These are phyloP conservation scores for Hyperopisus bebe DNA, from an alignment of 2,113 vertebrate genomes.

Conservation along the genomic window DNA sequence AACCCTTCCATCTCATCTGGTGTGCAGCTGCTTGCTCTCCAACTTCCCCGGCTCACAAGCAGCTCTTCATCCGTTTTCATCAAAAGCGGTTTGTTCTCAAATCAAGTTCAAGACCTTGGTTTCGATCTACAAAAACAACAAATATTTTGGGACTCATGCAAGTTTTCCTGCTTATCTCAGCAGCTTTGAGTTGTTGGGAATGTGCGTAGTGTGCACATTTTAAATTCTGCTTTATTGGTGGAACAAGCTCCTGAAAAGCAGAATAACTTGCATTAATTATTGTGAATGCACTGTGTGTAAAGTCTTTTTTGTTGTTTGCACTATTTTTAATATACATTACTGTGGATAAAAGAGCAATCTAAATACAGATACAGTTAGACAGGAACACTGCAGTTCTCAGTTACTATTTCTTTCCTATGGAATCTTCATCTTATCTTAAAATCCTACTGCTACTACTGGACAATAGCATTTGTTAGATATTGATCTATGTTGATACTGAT, in stretches of 20 bases:
- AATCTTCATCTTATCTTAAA: neutral
- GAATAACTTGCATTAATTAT: neutral
- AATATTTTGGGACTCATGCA: neutral
- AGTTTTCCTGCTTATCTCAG: neutral
- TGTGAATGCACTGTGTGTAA: neutral
- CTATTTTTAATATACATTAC: neutral
- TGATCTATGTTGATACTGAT: neutral
- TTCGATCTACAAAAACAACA: neutral
- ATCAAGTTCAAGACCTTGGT: neutral
- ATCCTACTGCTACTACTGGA: too few relatives aligned
- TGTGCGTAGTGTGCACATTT: neutral
- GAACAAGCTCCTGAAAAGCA: neutral
- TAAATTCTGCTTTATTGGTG: neutral
- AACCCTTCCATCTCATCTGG: neutral
- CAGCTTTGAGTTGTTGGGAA: neutral
- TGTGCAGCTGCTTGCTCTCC: neutral
- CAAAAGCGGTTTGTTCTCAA: neutral
- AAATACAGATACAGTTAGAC: neutral
- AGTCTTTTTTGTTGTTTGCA: neutral
- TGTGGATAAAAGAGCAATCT: neutral
- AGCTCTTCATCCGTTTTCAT: neutral
- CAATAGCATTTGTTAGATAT: neutral
- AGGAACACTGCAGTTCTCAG: neutral
- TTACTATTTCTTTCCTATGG: neutral
- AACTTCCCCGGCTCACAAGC: neutral